These are phyloP conservation scores for Tuberolachnus salignus DNA, from an alignment of 2,888 invertebrate species.

Conservation along the genomic window DNA sequence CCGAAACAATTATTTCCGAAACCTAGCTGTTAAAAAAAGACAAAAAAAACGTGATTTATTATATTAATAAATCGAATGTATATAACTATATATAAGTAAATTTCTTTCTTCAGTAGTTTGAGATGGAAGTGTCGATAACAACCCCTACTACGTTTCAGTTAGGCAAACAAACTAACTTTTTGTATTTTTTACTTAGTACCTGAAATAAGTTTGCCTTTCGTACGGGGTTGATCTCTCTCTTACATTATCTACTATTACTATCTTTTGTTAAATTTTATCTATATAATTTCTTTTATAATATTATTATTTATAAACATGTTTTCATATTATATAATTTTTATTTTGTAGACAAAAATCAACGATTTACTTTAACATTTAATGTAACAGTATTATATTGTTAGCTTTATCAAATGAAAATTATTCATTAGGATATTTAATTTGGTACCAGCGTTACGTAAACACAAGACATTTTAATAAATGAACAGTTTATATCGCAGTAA, in stretches of 20 bases:
- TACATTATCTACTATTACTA: slow-evolving; percentile 35
- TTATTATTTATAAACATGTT: not conserved
- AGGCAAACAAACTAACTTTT: slow-evolving; percentile 55
- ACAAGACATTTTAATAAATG: not conserved
- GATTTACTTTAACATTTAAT: not conserved
- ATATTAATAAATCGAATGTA: slow-evolving; percentile 47
- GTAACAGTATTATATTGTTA: not conserved
- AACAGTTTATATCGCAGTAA: not conserved
- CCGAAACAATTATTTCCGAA: slow-evolving; percentile 33
- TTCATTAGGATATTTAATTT: no score
- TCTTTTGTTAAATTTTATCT: slow-evolving; percentile 38
- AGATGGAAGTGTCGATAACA: slow-evolving; percentile 19
- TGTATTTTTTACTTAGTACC: slow-evolving; percentile 54
- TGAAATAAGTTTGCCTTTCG: slow-evolving; percentile 55
- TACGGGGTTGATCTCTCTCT: slow-evolving; percentile 43
- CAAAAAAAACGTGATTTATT: slow-evolving; percentile 27
- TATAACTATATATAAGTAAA: slow-evolving; percentile 6
- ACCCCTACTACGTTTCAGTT: slow-evolving; percentile 53
- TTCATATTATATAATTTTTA: not conserved
- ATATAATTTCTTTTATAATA: slow-evolving; percentile 12
- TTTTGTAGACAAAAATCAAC: not conserved
- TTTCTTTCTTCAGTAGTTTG: slow-evolving; percentile 31
- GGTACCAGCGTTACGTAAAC: not conserved
- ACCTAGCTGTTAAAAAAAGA: slow-evolving; percentile 27
- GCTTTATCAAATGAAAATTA: no score